Percentiles rank a stretch among this genome's conserved stretches.
These are phyloP conservation scores for Drosophila testacea DNA, from an alignment of 2,888 invertebrate species.

Conservation along the genomic window DNA sequence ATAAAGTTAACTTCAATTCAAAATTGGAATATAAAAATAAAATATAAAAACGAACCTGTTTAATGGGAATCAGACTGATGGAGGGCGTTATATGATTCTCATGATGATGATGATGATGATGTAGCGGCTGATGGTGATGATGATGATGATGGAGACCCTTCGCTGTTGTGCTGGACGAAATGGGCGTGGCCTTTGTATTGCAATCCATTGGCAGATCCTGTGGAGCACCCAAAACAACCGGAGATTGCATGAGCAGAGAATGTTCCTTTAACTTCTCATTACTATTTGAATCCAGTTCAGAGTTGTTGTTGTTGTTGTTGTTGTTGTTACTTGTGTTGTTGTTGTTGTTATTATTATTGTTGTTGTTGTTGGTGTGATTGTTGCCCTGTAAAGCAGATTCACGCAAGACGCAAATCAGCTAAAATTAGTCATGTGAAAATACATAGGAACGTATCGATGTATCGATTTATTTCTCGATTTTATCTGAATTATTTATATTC, in stretches of 20 bases:
- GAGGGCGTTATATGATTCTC: conserved; percentile 91
- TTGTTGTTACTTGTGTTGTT: conserved; percentile 27
- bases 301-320: conserved; percentile 38
- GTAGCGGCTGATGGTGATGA: conserved; percentile 79
- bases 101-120: conserved; percentile 82
- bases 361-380: conserved; percentile 49
- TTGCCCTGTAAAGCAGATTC: conserved; percentile 84
- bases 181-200: conserved; percentile 80
- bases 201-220: conserved; percentile 81
- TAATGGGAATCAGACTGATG: conserved; percentile 94
- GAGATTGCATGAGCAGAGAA: conserved; percentile 67
- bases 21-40: not conserved
- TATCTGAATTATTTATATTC: too few species aligned
- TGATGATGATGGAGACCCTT: conserved; percentile 75
- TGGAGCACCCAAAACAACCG: conserved; percentile 56
- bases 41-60: conserved; percentile 87
- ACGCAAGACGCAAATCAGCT: conserved; percentile 84
- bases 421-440: conserved; percentile 12
- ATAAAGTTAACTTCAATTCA: not conserved
- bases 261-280: conserved; percentile 69
- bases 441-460: too few species aligned
- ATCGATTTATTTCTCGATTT: too few species aligned
- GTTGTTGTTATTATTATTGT: conserved; percentile 39
- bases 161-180: conserved; percentile 78
- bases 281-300: conserved; percentile 46